phyloP scores from a whole-genome alignment of 2,797 vertebrate genomes.

The Mastacembelus armatus region DNA sequence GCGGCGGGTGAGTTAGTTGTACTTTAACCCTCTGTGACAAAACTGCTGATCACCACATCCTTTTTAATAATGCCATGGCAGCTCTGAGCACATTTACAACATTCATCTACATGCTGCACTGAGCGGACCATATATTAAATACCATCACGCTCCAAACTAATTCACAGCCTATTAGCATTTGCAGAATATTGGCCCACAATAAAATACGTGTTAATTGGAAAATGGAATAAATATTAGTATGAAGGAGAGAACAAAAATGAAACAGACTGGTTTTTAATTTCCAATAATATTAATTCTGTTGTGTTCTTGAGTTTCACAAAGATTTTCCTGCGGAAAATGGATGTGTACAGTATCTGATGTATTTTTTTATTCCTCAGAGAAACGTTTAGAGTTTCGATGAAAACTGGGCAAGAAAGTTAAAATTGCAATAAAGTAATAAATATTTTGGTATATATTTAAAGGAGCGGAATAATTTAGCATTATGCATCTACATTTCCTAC shows the following conservation, averaged over 20 bases:
- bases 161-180: conserved; percentile 18
- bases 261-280: neutral
- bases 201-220: neutral
- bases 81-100: conserved; percentile 54
- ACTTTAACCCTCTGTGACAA: conserved; percentile 68
- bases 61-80: conserved; percentile 57
- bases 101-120: conserved; percentile 37
- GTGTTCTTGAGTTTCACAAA: too few relatives aligned
- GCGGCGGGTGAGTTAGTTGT: conserved; percentile 64
- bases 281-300: neutral
- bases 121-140: conserved; percentile 18
- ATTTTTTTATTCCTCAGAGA: neutral
- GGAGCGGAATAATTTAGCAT: neutral
- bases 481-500: neutral
- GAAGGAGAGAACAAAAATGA: neutral
- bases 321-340: too few relatives aligned
- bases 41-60: conserved; percentile 67
- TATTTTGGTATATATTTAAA: neutral
- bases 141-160: conserved; percentile 16
- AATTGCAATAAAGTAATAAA: too few relatives aligned
- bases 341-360: too few relatives aligned
- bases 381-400: neutral
- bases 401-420: neutral
- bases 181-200: neutral
- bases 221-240: neutral